phyloP scores from a whole-genome alignment of 2,888 invertebrate species.

The Erebia ligea region DNA sequence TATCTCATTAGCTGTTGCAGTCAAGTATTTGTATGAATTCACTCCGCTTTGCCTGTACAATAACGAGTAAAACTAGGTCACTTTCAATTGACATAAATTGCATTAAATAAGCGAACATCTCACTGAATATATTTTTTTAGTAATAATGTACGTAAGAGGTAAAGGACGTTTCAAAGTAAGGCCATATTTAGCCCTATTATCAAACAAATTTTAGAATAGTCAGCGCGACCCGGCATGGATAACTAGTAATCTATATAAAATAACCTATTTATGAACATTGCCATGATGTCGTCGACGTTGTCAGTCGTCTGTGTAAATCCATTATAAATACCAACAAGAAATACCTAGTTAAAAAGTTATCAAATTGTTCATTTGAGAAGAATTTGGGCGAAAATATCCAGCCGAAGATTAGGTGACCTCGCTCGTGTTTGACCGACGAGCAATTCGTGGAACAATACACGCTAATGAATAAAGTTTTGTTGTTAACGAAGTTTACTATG shows the following conservation, averaged over 20 bases:
- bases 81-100: not conserved
- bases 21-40: not conserved
- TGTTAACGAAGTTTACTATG: constrained; percentile 76
- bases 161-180: too few relatives aligned
- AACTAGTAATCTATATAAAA: too few relatives aligned
- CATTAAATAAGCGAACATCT: not conserved
- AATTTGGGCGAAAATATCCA: constrained; percentile 69
- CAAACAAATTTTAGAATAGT: too few relatives aligned
- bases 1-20: not conserved
- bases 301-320: not conserved
- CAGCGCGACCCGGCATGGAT: too few relatives aligned
- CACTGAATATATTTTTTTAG: not conserved
- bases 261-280: too few relatives aligned
- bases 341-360: not conserved
- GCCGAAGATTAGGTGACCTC: constrained; percentile 61
- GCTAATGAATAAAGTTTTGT: constrained; percentile 80
- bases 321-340: not conserved
- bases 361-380: constrained; percentile 36
- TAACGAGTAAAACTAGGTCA: not conserved
- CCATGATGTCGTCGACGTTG: too few relatives aligned
- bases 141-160: not conserved
- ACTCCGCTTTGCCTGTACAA: not conserved
- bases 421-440: constrained; percentile 69
- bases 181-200: too few relatives aligned
- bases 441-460: constrained; percentile 79